Conservation (phyloP, 2,113 vertebrate genomes). For the Lophius piscatorius region DNA sequence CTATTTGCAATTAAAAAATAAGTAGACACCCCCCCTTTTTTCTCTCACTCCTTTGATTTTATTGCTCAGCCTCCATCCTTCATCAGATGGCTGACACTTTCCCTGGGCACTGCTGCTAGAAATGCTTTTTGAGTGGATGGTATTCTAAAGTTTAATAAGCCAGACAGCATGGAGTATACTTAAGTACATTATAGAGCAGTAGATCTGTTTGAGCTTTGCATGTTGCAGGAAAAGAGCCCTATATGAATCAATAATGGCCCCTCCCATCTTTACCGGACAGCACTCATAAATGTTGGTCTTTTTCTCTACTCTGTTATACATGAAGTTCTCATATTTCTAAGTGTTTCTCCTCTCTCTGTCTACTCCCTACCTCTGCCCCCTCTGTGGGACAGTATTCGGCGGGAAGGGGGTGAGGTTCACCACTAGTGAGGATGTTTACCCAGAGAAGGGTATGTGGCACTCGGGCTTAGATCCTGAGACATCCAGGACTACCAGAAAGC, state of each 20-base stretch:
- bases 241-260: too few relatives aligned
- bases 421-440: conserved; percentile 99
- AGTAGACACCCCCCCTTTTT: conserved; percentile 34
- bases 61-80: conserved; percentile 35
- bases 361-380: conserved; percentile 62
- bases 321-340: conserved; percentile 57
- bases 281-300: conserved; percentile 37
- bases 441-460: conserved; percentile 96
- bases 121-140: conserved; percentile 51
- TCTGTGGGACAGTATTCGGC: conserved; percentile 92
- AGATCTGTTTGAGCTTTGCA: background rate
- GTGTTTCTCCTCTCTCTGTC: conserved; percentile 69
- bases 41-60: conserved; percentile 28
- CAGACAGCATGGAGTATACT: conserved; percentile 10
- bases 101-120: conserved; percentile 39
- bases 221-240: too few relatives aligned
- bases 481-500: conserved; percentile 59
- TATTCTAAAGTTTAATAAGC: conserved; percentile 44
- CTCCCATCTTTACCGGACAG: background rate
- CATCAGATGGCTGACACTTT: conserved; percentile 30
- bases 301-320: conserved; percentile 48
- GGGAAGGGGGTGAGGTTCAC: conserved; percentile 99
- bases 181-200: conserved; percentile 17
- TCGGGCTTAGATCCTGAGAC: conserved; percentile 65
- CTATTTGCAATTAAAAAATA: conserved; percentile 48